Evolutionary conservation across 2,797 vertebrate species (phyloP), one percentile per base, ranked within the genome.

Genomic region (Bradypodion pumilum): DNA sequence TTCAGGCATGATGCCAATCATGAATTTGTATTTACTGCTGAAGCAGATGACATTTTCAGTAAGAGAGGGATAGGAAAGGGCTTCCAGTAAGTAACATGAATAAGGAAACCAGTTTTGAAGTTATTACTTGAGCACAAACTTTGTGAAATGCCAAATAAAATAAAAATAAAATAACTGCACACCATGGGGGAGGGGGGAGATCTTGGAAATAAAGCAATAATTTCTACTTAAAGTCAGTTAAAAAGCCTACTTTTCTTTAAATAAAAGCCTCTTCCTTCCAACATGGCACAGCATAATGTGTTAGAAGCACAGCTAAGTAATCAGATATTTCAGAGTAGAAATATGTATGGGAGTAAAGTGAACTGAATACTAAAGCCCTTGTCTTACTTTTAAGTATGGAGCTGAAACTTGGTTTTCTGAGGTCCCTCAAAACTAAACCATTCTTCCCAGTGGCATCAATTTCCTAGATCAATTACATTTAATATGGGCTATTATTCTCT

Each of bases 381-480:
- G 49, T 37, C 56, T n/a, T 21, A 13, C 42, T 49, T 78, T 72
- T 59, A 76, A 74, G 72, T 40, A 75, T 1, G 74, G 1, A n/a
- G 37, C 19, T 74, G 72, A 63, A 81, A 52, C 21, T 85, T 27
- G 9, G 40, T 82, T 81, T 85, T 88, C 86, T 84, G 86, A 82
- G 86, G 66, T 83, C 23, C 62, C 62, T 75, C 35, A 16, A 80
- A 76, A 74, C 68, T n/a, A 40, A 44, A 32, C 49, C 69, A 74
- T 83, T 86, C 15, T 90, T 87, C 29, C 86, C n/a, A 44, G 65
- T 88, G 9, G 59, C 82, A 68, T 32, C 32, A 85, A 74, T 88
- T 85, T 74, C 27, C 35, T 40, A 37, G 52, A 90, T 88, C 37
- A 80, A 35, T 85, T 82, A 74, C 5, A 73, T 87, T 86, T 90